phyloP scores from a whole-genome alignment of 2,888 invertebrate species.

The Hanleya hanleyi region DNA sequence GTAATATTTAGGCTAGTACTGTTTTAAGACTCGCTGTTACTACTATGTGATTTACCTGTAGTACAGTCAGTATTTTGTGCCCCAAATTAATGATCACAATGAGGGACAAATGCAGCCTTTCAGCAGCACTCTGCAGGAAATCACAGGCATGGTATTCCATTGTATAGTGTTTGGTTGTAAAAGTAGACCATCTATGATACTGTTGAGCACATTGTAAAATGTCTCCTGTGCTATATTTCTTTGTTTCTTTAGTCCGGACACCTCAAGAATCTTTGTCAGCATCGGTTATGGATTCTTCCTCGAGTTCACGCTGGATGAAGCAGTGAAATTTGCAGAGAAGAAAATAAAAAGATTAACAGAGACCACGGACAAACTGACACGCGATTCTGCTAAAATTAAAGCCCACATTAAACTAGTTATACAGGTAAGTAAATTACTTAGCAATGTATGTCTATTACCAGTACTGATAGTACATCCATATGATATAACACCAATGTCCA shows the following conservation, averaged over 20 bases:
- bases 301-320: constrained; percentile 83
- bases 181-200: not conserved
- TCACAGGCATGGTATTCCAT: too few relatives aligned
- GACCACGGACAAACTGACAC: constrained; percentile 79
- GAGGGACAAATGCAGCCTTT: too few relatives aligned
- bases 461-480: too few relatives aligned
- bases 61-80: too few relatives aligned
- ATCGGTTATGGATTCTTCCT: constrained; percentile 85
- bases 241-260: constrained; percentile 74
- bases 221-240: not conserved
- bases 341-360: constrained; percentile 80
- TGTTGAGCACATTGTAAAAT: not conserved
- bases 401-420: constrained; percentile 86
- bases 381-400: constrained; percentile 82
- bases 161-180: not conserved
- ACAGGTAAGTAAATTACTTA: constrained; percentile 74
- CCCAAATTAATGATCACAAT: too few relatives aligned
- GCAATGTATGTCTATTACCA: too few relatives aligned
- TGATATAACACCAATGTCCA: too few relatives aligned
- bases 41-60: too few relatives aligned
- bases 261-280: constrained; percentile 81
- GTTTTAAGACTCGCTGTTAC: too few relatives aligned
- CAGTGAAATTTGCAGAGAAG: constrained; percentile 81
- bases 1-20: too few relatives aligned
- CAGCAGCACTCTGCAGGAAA: too few relatives aligned